Percentiles rank a stretch among this genome's conserved stretches.
These are phyloP conservation scores for Zhengitettix transpicula DNA, from an alignment of 2,888 invertebrate genomes.

Conservation along the genomic window DNA sequence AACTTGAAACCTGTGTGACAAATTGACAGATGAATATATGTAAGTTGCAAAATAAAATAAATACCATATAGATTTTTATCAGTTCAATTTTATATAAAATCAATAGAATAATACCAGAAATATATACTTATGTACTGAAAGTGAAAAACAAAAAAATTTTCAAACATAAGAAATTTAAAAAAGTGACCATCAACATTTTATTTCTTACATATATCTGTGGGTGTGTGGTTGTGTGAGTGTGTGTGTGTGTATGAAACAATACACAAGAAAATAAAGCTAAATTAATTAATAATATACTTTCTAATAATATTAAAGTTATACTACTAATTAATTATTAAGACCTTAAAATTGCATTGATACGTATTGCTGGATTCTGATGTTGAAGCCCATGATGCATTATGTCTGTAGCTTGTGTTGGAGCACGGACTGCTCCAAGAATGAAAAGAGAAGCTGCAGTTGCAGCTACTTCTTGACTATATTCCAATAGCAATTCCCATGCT, in stretches of 20 bases:
- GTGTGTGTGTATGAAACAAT: too few relatives aligned
- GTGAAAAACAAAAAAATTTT: too few relatives aligned
- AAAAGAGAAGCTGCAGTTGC: conserved; percentile 78
- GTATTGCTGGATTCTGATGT: conserved; percentile 61
- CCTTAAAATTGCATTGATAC: conserved; percentile 69
- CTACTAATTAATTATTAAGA: conserved; percentile 18
- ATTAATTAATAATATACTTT: too few relatives aligned
- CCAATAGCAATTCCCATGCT: conserved; percentile 88
- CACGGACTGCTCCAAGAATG: conserved; percentile 82
- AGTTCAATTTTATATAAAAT: too few relatives aligned
- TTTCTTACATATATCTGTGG: too few relatives aligned
- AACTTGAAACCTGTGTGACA: conserved; percentile 56
- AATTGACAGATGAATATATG: conserved; percentile 26
- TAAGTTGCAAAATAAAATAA: conserved; percentile 13
- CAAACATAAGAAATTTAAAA: too few relatives aligned
- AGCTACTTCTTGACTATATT: conserved; percentile 76
- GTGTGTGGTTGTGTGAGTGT: too few relatives aligned
- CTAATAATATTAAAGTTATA: background rate
- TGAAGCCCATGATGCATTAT: conserved; percentile 80
- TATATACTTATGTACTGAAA: too few relatives aligned
- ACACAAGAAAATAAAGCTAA: too few relatives aligned
- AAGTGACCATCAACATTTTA: too few relatives aligned
- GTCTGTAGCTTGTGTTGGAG: conserved; percentile 74
- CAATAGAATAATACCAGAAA: too few relatives aligned
- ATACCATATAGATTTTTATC: background rate